Base-by-base conservation (phyloP, 1,140 invertebrate species). In the Tetranychus urticae region DNA sequence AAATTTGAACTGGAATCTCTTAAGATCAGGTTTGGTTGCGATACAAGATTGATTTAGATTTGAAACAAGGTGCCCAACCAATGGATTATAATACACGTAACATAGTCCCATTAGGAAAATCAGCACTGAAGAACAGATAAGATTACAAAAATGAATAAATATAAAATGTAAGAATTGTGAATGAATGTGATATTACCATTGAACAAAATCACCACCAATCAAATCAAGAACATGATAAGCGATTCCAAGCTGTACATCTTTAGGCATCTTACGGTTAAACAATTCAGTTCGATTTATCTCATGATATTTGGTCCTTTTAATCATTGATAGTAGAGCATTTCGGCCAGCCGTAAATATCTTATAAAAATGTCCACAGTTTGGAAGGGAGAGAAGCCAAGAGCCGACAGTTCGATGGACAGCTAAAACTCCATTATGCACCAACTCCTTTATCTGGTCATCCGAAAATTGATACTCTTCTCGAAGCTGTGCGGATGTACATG, bases 161-260 rank as follows among this genome's bases (percentile, higher is more conserved):
- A 52, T 12, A 52, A 23, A 52, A 31, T 10, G 5, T 6, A 42
- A 42, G 39, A 42, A n/a, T n/a, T 52, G 1, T n/a, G n/a, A 56
- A 56, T 31, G 1, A 39, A 55, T 14, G 23, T 23, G 23, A 23
- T 23, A 23, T 61, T 56, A 61, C 60, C 48, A n/a, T 13, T 61
- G 35, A 23, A 61, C 60, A 12, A 33, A 23, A 55, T 61, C 48
- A 8, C 23, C 31, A n/a, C 60, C 60, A 23, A 61, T 56, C 14
- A 61, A 23, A 45, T 61, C 60, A n/a, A 54, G n/a, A 8, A 61
- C 35, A 55, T 61, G 60, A n/a, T 61, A 61, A 2, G n/a, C 50
- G n/a, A 61, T 33, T 14, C 37, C 34, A 8, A 61, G 46, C 42
- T 54, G 52, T 3, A 55, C 33, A 13, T 60, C 47, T 39, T 56